These are phyloP conservation scores for Leptatherina wallacei DNA, from an alignment of 2,797 vertebrate species.

Conservation along the genomic window DNA sequence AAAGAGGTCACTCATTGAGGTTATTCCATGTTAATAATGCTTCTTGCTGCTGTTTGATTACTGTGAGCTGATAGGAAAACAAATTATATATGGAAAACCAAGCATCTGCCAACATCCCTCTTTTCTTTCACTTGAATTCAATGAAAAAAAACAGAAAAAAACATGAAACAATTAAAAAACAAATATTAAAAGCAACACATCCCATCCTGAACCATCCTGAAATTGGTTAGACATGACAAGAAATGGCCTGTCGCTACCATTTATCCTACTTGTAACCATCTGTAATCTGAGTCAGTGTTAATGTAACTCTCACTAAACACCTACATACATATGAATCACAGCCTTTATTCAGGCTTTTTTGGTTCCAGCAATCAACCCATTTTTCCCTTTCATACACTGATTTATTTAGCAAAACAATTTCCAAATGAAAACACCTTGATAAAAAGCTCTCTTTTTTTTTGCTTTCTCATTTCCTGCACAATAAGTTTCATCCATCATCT, in stretches of 20 bases:
- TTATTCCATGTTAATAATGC: constrained; percentile 33
- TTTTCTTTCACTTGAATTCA: not conserved
- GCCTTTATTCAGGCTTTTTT: not conserved
- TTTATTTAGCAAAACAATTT: constrained; percentile 25
- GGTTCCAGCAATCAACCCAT: not conserved
- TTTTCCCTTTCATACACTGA: not conserved
- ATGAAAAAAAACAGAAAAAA: too few relatives aligned
- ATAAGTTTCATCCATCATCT: constrained; percentile 64
- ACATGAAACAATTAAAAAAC: too few relatives aligned
- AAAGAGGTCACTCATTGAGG: constrained; percentile 62
- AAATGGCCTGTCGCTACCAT: too few relatives aligned
- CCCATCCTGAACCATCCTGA: too few relatives aligned
- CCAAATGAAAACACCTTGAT: constrained; percentile 43
- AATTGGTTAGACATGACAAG: too few relatives aligned
- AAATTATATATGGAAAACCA: constrained; percentile 6
- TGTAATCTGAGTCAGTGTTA: not conserved
- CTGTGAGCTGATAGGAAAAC: constrained; percentile 9
- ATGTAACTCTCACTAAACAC: not conserved
- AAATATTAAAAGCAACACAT: too few relatives aligned
- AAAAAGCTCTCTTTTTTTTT: constrained; percentile 39
- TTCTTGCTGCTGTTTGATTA: constrained; percentile 11
- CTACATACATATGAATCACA: not conserved
- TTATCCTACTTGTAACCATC: too few relatives aligned
- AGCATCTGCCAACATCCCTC: constrained; percentile 3
- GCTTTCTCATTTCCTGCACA: constrained; percentile 55